Evolutionary conservation across 2,888 invertebrate species (phyloP), one percentile per base, ranked within the genome.

Genomic region (Drosophila anceps): DNA sequence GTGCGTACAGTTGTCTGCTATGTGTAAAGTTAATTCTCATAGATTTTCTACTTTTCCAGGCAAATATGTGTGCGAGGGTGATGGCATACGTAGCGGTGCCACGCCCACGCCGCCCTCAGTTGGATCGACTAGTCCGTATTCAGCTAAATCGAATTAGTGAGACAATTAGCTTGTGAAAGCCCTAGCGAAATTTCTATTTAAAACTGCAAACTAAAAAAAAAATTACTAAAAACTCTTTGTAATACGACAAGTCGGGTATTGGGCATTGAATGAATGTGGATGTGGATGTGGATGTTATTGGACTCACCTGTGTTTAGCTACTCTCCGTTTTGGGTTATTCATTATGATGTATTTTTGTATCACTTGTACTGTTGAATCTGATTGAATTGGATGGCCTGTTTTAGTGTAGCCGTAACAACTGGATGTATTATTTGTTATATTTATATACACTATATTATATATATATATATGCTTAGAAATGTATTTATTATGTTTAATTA

Each of bases 1-100:
- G 99, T 95, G 94, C 69, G 74, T 68, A 24, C 18, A 48, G 35
- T 13, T 4, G 7, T 12, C n/a, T 2, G 1, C 1, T 31, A 7
- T 27, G 13, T n/a, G 9, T 37, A 10, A 18, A 18, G 12, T n/a
- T 12, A n/a, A 7, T 27, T 12, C 12, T 29, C 18, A 15, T 18
- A 18, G 27, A 27, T 54, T 3, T n/a, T 13, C 7, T 4, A 31
- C 1, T 29, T 2, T 39, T 90, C 70, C 79, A 95, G 95, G 95
- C 73, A 97, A 96, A 94, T 97, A 97, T 91, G 96, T 97, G 88
- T 97, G 97, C 93, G 96, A 97, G 93, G 96, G 96, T 83, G 96
- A 96, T 91, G 93, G 94, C 15, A 91, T 93, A 61, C 91, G 93
- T 15, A 93, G 92, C 69, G 91, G 91, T 54, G 91, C 93, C 60